phyloP scores from a whole-genome alignment of 1,140 invertebrate genomes.

The Heliothis virescens region DNA sequence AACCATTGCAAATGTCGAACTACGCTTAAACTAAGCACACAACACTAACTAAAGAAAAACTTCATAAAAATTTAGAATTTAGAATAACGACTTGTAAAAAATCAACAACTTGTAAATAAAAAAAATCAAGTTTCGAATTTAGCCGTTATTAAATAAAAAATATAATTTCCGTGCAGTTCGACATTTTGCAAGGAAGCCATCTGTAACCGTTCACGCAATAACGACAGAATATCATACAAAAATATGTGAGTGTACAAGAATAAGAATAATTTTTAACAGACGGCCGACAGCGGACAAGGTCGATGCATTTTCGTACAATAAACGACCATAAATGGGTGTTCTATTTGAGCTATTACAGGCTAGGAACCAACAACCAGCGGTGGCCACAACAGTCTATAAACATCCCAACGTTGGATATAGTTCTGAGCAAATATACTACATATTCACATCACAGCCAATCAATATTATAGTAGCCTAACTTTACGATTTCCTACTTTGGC shows the following conservation, averaged over 20 bases:
- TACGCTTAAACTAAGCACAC: neutral
- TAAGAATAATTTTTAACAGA: constrained; percentile 31
- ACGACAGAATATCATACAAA: constrained; percentile 34
- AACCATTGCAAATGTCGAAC: constrained; percentile 42
- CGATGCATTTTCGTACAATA: constrained; percentile 9
- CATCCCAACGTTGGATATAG: neutral
- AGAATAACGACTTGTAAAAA: constrained; percentile 2
- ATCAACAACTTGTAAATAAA: constrained; percentile 5
- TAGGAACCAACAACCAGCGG: neutral
- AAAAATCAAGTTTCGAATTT: constrained; percentile 12
- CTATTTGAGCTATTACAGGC: neutral
- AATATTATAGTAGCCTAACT: constrained; percentile 4
- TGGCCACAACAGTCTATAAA: neutral
- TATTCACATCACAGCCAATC: neutral
- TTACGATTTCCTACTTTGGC: neutral
- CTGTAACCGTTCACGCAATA: constrained; percentile 12
- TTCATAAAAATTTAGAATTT: constrained; percentile 8
- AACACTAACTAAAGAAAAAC: neutral
- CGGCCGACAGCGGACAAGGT: neutral
- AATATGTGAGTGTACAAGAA: constrained; percentile 39
- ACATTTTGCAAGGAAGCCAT: constrained; percentile 11
- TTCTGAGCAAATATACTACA: constrained; percentile 17
- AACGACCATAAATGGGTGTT: neutral
- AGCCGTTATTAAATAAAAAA: neutral
- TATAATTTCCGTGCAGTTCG: neutral